These are phyloP conservation scores for Drosophila greeni DNA, from an alignment of 2,888 invertebrate species.

Conservation along the genomic window DNA sequence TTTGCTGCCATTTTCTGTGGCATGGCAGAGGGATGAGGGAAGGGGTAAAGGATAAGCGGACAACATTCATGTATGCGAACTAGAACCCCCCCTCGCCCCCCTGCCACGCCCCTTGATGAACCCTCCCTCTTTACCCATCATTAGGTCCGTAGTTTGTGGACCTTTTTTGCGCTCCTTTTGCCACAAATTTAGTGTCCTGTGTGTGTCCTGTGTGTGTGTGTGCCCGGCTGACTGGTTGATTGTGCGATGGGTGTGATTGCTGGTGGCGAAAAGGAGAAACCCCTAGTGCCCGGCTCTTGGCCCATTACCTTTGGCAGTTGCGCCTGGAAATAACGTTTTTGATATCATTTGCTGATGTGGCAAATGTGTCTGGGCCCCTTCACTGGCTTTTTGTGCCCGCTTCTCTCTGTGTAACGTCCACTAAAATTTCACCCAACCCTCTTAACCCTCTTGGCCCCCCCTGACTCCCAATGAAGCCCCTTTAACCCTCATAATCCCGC, in stretches of 20 bases:
- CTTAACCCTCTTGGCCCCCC: background rate
- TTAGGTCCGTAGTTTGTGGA: slow-evolving; percentile 66
- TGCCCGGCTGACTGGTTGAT: slow-evolving; percentile 10
- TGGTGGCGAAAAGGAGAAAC: slow-evolving; percentile 11
- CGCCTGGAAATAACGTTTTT: slow-evolving; percentile 71
- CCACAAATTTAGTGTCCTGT: slow-evolving; percentile 64
- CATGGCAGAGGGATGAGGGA: background rate
- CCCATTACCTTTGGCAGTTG: slow-evolving; percentile 56
- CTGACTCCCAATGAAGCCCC: slow-evolving; percentile 1
- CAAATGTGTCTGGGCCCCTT: slow-evolving; percentile 58
- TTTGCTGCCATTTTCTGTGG: slow-evolving; percentile 51
- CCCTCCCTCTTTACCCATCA: slow-evolving; percentile 59
- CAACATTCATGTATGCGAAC: slow-evolving; percentile 25
- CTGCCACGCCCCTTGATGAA: slow-evolving; percentile 22
- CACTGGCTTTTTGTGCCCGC: slow-evolving; percentile 10
- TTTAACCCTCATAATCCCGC: slow-evolving; percentile 27
- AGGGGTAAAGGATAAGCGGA: background rate
- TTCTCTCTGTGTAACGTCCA: slow-evolving; percentile 18
- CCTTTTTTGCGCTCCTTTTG: slow-evolving; percentile 57
- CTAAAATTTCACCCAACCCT: background rate
- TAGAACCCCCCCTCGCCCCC: too few relatives aligned
- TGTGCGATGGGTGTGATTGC: slow-evolving; percentile 14
- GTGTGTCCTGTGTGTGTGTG: slow-evolving; percentile 8
- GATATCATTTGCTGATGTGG: slow-evolving; percentile 74
- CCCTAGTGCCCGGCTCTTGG: slow-evolving; percentile 22